phyloP scores from a whole-genome alignment of 1,140 invertebrate species.

The Drosophila equinoxialis region DNA sequence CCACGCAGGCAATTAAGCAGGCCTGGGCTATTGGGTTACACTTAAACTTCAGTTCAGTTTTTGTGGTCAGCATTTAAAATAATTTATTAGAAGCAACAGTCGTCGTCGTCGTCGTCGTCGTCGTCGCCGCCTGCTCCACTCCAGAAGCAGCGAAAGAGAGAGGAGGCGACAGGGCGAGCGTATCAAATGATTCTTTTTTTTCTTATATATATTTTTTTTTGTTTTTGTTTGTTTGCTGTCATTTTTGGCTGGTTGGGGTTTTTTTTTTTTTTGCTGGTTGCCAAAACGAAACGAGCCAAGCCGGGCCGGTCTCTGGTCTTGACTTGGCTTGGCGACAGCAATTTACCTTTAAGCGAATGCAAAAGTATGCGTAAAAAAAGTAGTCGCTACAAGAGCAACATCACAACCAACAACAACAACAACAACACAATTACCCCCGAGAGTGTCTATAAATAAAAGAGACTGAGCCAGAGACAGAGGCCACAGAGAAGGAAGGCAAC shows the following conservation, averaged over 20 bases:
- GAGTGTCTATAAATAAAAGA: constrained; percentile 20
- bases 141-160: constrained; percentile 1
- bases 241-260: constrained; percentile 28
- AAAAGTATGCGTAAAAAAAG: constrained; percentile 72
- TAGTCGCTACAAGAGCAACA: constrained; percentile 44
- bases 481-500: constrained; percentile 12
- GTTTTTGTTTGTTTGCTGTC: constrained; percentile 31
- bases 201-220: neutral
- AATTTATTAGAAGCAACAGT: constrained; percentile 79
- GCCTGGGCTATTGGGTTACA: constrained; percentile 77
- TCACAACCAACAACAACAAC: constrained; percentile 39
- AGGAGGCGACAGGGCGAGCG: constrained; percentile 40
- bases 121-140: constrained; percentile 2
- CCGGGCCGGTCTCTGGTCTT: constrained; percentile 62
- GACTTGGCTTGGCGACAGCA: constrained; percentile 71
- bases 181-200: constrained; percentile 68
- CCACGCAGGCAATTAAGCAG: constrained; percentile 77
- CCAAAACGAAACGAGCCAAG: constrained; percentile 79
- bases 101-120: constrained; percentile 15
- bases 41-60: constrained; percentile 61
- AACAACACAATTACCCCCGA: constrained; percentile 62
- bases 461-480: constrained; percentile 17
- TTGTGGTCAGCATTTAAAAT: constrained; percentile 78
- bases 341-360: constrained; percentile 79
- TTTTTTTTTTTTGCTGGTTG: constrained; percentile 66